Conservation (phyloP, 2,797 vertebrate genomes). For the Loriculus beryllinus region DNA sequence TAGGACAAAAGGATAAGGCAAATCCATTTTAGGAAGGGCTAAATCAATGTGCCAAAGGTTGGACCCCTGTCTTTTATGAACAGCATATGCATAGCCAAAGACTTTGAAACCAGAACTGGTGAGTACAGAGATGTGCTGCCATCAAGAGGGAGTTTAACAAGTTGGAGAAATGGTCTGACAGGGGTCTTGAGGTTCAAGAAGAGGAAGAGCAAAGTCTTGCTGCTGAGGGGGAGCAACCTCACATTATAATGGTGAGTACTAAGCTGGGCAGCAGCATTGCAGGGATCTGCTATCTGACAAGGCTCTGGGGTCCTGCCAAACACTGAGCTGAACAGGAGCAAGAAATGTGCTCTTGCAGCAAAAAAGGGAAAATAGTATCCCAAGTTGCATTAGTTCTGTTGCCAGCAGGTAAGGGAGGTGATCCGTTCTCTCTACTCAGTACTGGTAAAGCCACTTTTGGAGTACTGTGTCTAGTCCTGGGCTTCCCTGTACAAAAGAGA, state of each 20-base stretch:
- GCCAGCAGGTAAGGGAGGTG: fast-evolving
- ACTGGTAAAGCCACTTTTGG: background rate
- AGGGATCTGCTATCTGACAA: background rate
- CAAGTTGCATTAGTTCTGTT: background rate
- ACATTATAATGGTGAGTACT: background rate
- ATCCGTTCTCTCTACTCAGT: background rate
- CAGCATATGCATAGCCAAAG: background rate
- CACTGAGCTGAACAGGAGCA: background rate
- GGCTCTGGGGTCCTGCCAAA: background rate
- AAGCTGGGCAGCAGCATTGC: background rate
- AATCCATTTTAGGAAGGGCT: background rate
- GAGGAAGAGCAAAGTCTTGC: background rate
- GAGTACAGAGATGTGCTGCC: background rate
- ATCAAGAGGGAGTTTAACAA: background rate
- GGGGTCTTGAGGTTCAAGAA: background rate
- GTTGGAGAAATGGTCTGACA: background rate
- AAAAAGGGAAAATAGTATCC: background rate
- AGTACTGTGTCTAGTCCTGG: too few species aligned
- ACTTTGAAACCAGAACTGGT: background rate
- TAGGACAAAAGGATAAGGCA: background rate
- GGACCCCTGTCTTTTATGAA: background rate
- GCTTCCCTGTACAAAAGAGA: background rate
- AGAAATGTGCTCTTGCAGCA: background rate
- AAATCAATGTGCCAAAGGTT: background rate
- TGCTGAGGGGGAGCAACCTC: background rate